A percentile compares a stretch with the other conserved stretches of the same genome.
Conservation (phyloP, 2,888 invertebrate genomes). For the Linnaemya vulpina region DNA sequence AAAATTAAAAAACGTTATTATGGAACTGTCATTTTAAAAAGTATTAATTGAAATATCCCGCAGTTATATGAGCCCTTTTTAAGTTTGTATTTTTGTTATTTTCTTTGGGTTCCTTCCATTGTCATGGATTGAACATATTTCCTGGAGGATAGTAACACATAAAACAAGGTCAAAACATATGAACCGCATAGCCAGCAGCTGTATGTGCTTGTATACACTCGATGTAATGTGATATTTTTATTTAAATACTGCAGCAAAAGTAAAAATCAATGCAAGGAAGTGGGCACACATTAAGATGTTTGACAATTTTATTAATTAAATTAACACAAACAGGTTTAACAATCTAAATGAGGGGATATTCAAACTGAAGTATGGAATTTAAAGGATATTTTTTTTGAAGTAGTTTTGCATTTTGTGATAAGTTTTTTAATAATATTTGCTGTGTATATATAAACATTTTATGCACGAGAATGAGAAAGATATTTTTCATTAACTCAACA, state of each 20-base stretch:
- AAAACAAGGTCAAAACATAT: constrained; percentile 49
- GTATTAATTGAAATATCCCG: constrained; percentile 60
- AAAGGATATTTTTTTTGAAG: not conserved
- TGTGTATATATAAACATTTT: too few species aligned
- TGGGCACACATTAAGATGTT: not conserved
- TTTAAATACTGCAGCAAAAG: not conserved
- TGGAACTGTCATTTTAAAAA: constrained; percentile 5
- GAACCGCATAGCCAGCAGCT: constrained; percentile 3
- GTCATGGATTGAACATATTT: constrained; percentile 45
- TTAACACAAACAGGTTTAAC: constrained; percentile 43
- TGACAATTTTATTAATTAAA: constrained; percentile 42
- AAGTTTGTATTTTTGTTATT: not conserved
- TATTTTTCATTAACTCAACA: too few species aligned
- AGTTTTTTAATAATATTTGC: not conserved
- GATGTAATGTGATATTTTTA: constrained; percentile 63
- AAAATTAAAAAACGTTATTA: constrained; percentile 18
- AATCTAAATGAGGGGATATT: not conserved
- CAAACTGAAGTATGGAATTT: not conserved
- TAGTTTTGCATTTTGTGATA: not conserved
- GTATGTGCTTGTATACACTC: not conserved
- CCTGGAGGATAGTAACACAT: constrained; percentile 50
- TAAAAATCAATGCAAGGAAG: constrained; percentile 18
- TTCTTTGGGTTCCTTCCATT: constrained; percentile 5
- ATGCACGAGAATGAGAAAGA: too few species aligned
- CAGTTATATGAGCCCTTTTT: constrained; percentile 61